Percentiles rank a stretch among this genome's conserved stretches.
These are phyloP conservation scores for Metallyticus violacea DNA, from an alignment of 2,888 invertebrate species.

Conservation along the genomic window DNA sequence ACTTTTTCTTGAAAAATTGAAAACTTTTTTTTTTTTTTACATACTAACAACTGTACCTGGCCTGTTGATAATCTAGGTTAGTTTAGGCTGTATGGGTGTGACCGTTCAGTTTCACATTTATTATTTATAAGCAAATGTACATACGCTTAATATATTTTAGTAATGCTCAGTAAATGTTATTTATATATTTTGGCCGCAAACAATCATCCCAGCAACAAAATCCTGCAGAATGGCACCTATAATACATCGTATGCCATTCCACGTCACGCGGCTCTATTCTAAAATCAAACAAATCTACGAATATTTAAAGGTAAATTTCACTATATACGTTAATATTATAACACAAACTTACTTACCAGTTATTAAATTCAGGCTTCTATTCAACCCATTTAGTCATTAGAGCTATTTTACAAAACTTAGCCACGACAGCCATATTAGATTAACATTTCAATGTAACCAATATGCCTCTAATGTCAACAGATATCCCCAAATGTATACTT, in stretches of 20 bases:
- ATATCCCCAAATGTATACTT: not conserved
- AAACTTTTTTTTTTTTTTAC: no score
- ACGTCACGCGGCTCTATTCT: not conserved
- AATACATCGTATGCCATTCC: not conserved
- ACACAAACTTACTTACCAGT: not conserved
- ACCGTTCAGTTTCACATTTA: not conserved
- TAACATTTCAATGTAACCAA: slow-evolving; percentile 25
- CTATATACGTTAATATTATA: not conserved
- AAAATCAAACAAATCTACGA: not conserved
- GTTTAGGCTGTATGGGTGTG: not conserved
- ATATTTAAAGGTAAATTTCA: not conserved
- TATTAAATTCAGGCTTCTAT: not conserved
- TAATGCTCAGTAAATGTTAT: not conserved
- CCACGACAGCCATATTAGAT: slow-evolving; percentile 34
- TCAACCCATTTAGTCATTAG: not conserved
- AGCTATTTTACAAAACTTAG: slow-evolving; percentile 15
- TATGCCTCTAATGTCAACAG: not conserved
- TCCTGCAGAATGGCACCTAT: not conserved
- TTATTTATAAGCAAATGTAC: not conserved
- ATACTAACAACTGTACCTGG: not conserved
- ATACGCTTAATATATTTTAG: not conserved
- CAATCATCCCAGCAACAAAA: not conserved
- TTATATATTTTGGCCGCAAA: not conserved
- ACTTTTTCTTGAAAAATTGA: no score
- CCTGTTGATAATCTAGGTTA: not conserved